Conservation (phyloP, 2,888 invertebrate genomes). For the Acleris cristana region DNA sequence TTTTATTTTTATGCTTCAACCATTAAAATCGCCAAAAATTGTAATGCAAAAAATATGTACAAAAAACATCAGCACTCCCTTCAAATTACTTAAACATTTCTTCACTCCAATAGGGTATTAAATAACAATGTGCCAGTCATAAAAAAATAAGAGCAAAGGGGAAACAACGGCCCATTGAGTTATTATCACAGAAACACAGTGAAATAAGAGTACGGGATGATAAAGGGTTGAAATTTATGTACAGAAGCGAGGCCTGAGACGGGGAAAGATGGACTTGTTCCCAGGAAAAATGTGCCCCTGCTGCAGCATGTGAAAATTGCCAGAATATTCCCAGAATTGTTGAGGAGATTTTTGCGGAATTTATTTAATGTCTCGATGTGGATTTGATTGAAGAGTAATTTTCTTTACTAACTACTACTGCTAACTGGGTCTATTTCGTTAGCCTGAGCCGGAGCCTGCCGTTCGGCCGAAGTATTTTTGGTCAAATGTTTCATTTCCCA, state of each 20-base stretch:
- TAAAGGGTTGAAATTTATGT: conserved; percentile 66
- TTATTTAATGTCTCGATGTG: conserved; percentile 22
- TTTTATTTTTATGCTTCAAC: background rate
- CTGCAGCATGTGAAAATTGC: conserved; percentile 33
- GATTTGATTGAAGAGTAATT: conserved; percentile 21
- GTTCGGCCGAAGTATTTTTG: too few species aligned
- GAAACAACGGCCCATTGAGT: conserved; percentile 59
- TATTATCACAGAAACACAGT: conserved; percentile 60
- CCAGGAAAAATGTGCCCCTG: conserved; percentile 37
- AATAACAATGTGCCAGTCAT: conserved; percentile 25
- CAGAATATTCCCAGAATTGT: conserved; percentile 29
- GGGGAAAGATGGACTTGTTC: conserved; percentile 56
- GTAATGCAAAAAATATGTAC: background rate
- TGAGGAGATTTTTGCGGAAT: conserved; percentile 29
- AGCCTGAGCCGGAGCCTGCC: too few species aligned
- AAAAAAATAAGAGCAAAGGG: conserved; percentile 47
- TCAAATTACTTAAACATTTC: conserved; percentile 19
- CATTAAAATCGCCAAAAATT: background rate
- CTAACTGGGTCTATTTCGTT: too few species aligned
- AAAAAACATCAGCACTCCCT: conserved; percentile 8
- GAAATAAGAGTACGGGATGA: conserved; percentile 59
- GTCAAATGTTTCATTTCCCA: too few species aligned
- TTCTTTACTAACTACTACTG: background rate
- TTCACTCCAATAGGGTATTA: conserved; percentile 20
- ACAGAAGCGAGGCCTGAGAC: conserved; percentile 53